phyloP scores from a whole-genome alignment of 2,888 invertebrate species.

The Luperina nickerlii region DNA sequence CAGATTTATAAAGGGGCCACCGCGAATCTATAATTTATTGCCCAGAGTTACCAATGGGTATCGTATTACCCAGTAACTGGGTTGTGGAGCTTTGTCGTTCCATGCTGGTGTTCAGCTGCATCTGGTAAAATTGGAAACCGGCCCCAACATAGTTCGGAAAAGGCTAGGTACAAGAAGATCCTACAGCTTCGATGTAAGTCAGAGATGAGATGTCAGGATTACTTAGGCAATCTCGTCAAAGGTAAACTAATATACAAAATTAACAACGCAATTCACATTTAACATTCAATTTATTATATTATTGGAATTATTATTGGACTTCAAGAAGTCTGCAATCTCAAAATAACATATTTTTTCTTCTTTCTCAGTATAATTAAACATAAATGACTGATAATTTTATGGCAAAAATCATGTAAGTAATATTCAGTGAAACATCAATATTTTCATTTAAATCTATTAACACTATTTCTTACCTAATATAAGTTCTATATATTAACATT shows the following conservation, averaged over 20 bases:
- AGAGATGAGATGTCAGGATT: background rate
- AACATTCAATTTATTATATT: slow-evolving; percentile 80
- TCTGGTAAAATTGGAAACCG: background rate
- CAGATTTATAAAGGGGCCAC: background rate
- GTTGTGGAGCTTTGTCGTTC: background rate
- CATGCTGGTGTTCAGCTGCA: background rate
- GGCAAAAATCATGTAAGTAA: slow-evolving; percentile 58
- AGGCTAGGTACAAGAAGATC: background rate
- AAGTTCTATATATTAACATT: slow-evolving; percentile 64
- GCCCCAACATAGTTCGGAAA: background rate
- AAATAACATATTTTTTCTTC: slow-evolving; percentile 53
- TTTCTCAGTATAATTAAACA: slow-evolving; percentile 34
- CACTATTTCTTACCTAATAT: slow-evolving; percentile 44
- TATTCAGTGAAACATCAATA: slow-evolving; percentile 40
- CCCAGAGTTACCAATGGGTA: background rate
- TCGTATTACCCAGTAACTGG: background rate
- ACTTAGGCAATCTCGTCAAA: background rate
- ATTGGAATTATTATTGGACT: slow-evolving; percentile 72
- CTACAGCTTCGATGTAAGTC: background rate
- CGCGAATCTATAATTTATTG: background rate
- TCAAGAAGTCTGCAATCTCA: slow-evolving; percentile 34
- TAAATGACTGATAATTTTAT: slow-evolving; percentile 66
- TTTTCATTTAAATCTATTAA: slow-evolving; percentile 28
- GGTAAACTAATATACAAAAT: slow-evolving; percentile 1
- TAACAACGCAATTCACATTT: slow-evolving; percentile 14